Base-by-base conservation (phyloP, 2,797 vertebrate species). In the Sphenopsis melanotis region DNA sequence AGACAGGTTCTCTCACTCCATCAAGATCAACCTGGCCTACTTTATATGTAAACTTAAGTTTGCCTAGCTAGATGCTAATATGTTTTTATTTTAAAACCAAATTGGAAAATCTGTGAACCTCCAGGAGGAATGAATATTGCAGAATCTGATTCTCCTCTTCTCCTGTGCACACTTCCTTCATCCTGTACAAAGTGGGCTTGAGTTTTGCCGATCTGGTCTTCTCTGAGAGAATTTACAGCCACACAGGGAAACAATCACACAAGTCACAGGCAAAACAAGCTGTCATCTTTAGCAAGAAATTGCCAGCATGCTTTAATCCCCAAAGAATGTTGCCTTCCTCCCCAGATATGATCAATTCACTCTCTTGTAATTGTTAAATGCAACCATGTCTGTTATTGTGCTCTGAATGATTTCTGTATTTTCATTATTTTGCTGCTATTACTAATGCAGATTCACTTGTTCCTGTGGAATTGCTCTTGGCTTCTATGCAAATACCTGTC, bases 21-120 rank as follows among this genome's bases (percentile, higher is more conserved):
- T 95, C 85, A 90, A 83, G 90, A 96, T 94, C 93, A 95, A 72
- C 80, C n/a, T 86, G 87, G 72, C 95, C 85, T 91, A 88, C 65
- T 92, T 93, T 85, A 75, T 24, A 65, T 37, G 18, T 76, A 88
- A 86, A 90, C 65, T 72, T 91, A 26, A 21, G 1, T 94, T 91
- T 72, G 53, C 78, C 32, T 78, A 32, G 63, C 46, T 89, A 81
- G 89, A 78, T 91, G 37, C 41, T 92, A 64, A 83, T 78, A 61
- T 39, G 10, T 88, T 81, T 94, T 85, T 78, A 64, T 85, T 95
- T 85, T 52, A 72, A 76, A 91, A 46, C 17, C 15, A 36, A 81
- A 90, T 55, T 63, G 64, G 50, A 87, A 91, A 94, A 86, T 29
- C 50, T 65, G 17, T 68, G 90, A 84, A 76, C 32, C 42, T 50